These are phyloP conservation scores for Habroteleia sp. DNA, from an alignment of 2,888 invertebrate genomes.

Conservation along the genomic window DNA sequence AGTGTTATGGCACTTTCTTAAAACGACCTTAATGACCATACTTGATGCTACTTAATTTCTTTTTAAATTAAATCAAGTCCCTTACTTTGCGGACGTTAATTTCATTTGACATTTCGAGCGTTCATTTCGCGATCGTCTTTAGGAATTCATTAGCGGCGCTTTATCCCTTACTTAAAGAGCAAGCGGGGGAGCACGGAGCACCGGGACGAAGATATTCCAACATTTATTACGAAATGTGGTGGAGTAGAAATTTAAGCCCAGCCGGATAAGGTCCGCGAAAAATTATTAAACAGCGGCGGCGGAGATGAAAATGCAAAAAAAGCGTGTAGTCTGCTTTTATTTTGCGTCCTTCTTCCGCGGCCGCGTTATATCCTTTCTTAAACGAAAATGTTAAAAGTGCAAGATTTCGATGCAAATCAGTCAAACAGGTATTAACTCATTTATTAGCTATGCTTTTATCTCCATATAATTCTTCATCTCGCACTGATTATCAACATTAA, in stretches of 20 bases:
- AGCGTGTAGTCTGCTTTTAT: constrained; percentile 24
- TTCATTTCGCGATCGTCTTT: constrained; percentile 53
- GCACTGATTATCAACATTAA: constrained; percentile 29
- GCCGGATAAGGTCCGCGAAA: constrained; percentile 39
- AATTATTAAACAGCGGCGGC: constrained; percentile 46
- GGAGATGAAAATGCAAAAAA: constrained; percentile 30
- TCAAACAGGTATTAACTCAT: constrained; percentile 25
- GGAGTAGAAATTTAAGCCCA: constrained; percentile 39
- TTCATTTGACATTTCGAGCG: constrained; percentile 50
- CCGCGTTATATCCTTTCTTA: constrained; percentile 22
- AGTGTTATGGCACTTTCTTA: constrained; percentile 43
- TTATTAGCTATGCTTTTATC: constrained; percentile 24
- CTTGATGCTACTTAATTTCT: constrained; percentile 43
- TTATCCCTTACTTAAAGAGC: constrained; percentile 40
- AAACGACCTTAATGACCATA: constrained; percentile 43
- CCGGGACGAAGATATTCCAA: constrained; percentile 25
- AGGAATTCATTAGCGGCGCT: constrained; percentile 49
- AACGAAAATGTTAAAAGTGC: too few relatives aligned
- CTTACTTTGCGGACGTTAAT: constrained; percentile 46
- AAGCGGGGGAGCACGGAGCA: not conserved
- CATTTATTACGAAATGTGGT: constrained; percentile 54
- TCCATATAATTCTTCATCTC: constrained; percentile 26
- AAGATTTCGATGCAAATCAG: constrained; percentile 6
- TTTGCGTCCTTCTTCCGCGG: constrained; percentile 6
- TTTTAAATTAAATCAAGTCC: constrained; percentile 48